phyloP scores from a whole-genome alignment of 2,888 invertebrate genomes.

The Rotaria macrura region DNA sequence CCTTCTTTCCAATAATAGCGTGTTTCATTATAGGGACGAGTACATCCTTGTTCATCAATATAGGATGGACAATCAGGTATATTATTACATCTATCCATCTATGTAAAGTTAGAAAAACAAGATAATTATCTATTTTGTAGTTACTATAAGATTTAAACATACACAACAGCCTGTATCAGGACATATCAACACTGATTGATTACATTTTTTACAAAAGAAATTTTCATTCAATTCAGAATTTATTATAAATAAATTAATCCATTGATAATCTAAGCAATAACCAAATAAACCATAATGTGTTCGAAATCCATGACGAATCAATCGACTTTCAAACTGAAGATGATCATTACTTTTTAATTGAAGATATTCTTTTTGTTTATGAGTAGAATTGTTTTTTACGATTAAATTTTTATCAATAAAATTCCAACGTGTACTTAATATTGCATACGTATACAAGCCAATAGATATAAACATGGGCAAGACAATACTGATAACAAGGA shows the following conservation, averaged over 20 bases:
- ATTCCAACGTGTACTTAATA: not conserved
- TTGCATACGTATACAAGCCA: not conserved
- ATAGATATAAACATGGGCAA: not conserved
- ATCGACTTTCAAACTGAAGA: not conserved
- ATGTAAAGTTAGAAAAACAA: not conserved
- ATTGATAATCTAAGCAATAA: constrained; percentile 4
- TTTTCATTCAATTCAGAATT: not conserved
- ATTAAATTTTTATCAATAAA: not conserved
- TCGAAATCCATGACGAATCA: not conserved
- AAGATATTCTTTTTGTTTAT: not conserved
- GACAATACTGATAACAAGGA: not conserved
- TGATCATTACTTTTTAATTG: not conserved
- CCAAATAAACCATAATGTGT: not conserved
- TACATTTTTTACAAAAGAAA: not conserved
- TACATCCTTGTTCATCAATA: not conserved
- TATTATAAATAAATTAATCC: not conserved
- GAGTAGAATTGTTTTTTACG: not conserved
- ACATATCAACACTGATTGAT: not conserved
- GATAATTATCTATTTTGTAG: not conserved
- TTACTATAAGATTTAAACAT: not conserved
- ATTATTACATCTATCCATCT: not conserved
- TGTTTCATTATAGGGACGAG: not conserved
- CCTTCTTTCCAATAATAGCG: not conserved
- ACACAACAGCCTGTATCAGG: not conserved
- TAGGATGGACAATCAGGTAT: not conserved